Evolutionary conservation across 2,888 invertebrate genomes (phyloP).

Genomic region (Brachypalpus laphriformis): DNA sequence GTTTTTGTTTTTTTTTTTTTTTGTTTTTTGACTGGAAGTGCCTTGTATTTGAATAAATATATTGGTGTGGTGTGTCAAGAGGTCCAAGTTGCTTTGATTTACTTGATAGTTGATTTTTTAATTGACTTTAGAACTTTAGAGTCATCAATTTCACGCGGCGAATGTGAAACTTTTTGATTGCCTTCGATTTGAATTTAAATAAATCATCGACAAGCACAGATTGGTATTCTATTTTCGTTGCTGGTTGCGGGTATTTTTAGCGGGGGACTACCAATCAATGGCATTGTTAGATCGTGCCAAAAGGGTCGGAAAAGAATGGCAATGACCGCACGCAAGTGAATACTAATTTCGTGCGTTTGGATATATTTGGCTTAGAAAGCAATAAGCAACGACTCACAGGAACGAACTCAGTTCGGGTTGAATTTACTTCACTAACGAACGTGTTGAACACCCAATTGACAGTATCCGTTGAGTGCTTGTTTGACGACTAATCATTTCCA

Average conservation of each 20-base stretch:
- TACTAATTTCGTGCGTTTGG: background rate
- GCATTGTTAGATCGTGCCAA: conserved; percentile 16
- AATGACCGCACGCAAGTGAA: conserved; percentile 8
- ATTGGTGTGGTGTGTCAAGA: background rate
- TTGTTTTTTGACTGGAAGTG: background rate
- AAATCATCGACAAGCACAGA: background rate
- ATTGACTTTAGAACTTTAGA: conserved; percentile 17
- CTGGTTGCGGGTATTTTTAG: conserved; percentile 2
- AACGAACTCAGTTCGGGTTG: background rate
- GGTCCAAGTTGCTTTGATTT: background rate
- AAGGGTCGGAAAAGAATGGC: background rate
- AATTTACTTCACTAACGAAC: background rate
- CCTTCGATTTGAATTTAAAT: background rate
- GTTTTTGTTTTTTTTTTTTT: background rate
- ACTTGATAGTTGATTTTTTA: conserved; percentile 8
- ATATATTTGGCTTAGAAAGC: background rate
- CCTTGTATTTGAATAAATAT: conserved; percentile 15
- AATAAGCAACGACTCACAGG: background rate
- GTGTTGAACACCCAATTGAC: background rate
- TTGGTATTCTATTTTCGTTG: conserved; percentile 18
- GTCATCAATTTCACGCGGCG: conserved; percentile 20
- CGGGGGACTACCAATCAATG: background rate
- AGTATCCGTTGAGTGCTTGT: background rate
- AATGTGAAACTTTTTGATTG: conserved; percentile 10
- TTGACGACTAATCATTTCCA: background rate